Conservation (phyloP, 1,140 invertebrate species). For the Trypoxylus dichotomus region DNA sequence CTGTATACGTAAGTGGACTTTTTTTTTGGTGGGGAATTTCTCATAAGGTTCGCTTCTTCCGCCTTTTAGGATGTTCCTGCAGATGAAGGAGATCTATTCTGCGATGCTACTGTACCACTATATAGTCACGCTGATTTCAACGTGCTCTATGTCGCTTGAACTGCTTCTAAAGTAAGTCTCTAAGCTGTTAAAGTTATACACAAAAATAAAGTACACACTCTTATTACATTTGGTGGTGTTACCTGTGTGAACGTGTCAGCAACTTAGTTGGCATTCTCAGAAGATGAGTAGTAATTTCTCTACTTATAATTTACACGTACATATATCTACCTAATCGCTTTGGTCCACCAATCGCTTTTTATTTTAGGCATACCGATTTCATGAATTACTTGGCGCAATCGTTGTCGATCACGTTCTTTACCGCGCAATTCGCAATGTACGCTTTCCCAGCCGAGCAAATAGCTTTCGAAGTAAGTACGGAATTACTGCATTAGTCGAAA, state of each 20-base stretch:
- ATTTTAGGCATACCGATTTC: neutral
- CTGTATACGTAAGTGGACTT: neutral
- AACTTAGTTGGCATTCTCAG: too few relatives aligned
- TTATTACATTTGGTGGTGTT: too few relatives aligned
- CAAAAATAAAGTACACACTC: too few relatives aligned
- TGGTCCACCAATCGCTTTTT: neutral
- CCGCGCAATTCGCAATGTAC: neutral
- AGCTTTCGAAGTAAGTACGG: neutral
- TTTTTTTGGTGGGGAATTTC: too few relatives aligned
- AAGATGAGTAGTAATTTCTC: too few relatives aligned
- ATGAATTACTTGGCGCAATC: neutral
- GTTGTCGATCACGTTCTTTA: neutral
- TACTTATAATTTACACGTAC: too few relatives aligned
- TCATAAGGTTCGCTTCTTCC: too few relatives aligned
- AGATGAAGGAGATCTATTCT: neutral
- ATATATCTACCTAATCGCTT: neutral
- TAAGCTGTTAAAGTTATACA: too few relatives aligned
- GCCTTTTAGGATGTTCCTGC: neutral
- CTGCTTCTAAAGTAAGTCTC: neutral
- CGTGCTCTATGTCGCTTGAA: neutral
- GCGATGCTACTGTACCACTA: neutral
- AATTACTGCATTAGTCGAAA: neutral
- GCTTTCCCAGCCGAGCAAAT: neutral
- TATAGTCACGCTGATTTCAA: neutral
- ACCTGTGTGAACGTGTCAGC: too few relatives aligned